A percentile compares a stretch with the other conserved stretches of the same genome.
Evolutionary conservation across 2,888 invertebrate species (phyloP).

Genomic region (Tetanocera ferruginea): DNA sequence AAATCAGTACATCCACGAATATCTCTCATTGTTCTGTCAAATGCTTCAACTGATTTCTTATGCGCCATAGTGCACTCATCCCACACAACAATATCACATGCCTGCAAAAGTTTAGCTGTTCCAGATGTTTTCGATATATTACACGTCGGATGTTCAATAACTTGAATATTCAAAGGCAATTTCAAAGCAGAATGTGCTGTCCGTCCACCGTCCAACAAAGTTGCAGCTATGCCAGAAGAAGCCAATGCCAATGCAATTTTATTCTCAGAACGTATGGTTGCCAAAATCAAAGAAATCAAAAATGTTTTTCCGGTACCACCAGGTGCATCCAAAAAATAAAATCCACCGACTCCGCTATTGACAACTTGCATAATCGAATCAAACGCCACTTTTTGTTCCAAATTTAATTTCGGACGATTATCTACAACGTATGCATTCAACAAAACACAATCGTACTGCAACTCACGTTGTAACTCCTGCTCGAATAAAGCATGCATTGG

Average conservation of each 20-base stretch:
- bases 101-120: conserved; percentile 23
- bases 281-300: background rate
- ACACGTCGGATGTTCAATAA: conserved; percentile 28
- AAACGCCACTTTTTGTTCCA: too few species aligned
- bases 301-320: conserved; percentile 9
- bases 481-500: conserved; percentile 39
- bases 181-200: conserved; percentile 18
- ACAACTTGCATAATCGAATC: too few species aligned
- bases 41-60: background rate
- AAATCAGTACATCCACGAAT: background rate
- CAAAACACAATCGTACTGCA: conserved; percentile 32
- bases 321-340: too few species aligned
- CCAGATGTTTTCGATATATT: conserved; percentile 30
- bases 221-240: too few species aligned
- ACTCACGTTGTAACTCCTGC: conserved; percentile 38
- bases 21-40: background rate
- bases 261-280: background rate
- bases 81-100: conserved; percentile 34
- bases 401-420: conserved; percentile 38
- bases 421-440: conserved; percentile 24
- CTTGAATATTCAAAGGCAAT: conserved; percentile 12
- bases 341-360: too few species aligned
- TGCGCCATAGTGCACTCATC: conserved; percentile 37
- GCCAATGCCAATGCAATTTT: conserved; percentile 13
- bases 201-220: too few species aligned